Percentiles rank a stretch among this genome's conserved stretches.
phyloP scores from a whole-genome alignment of 2,888 invertebrate genomes.

The Drosophila merina region DNA sequence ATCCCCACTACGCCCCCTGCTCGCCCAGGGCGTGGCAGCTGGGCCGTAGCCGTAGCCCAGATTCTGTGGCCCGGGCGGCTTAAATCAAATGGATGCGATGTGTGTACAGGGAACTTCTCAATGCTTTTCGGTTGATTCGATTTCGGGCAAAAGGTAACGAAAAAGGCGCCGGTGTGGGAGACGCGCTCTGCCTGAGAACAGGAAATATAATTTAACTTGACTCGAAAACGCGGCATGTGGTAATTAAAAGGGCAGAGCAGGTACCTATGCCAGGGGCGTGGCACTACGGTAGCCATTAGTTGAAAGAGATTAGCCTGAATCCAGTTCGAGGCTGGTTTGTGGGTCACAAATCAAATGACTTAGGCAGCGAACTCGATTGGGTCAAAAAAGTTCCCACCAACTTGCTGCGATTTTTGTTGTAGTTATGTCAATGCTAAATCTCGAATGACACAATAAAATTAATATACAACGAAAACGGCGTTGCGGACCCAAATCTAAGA shows the following conservation, averaged over 20 bases:
- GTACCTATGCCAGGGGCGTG: slow-evolving; percentile 65
- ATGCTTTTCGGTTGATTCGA: slow-evolving; percentile 34
- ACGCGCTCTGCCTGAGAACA: slow-evolving; percentile 51
- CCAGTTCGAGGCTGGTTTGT: slow-evolving; percentile 20
- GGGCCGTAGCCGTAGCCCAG: slow-evolving; percentile 30
- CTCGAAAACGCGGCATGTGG: slow-evolving; percentile 70
- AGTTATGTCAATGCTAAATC: slow-evolving; percentile 64
- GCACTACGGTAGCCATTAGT: slow-evolving; percentile 70
- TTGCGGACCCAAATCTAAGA: slow-evolving; percentile 71
- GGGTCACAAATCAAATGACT: slow-evolving; percentile 66
- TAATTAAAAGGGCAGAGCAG: slow-evolving; percentile 78
- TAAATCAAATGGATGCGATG: slow-evolving; percentile 72
- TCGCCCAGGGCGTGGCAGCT: slow-evolving; percentile 42
- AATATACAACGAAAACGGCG: slow-evolving; percentile 67
- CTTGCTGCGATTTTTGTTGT: slow-evolving; percentile 49
- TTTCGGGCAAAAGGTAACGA: slow-evolving; percentile 2
- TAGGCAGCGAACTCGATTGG: slow-evolving; percentile 60
- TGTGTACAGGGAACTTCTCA: slow-evolving; percentile 39
- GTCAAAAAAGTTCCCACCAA: slow-evolving; percentile 61
- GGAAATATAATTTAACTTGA: slow-evolving; percentile 75
- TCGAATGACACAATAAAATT: slow-evolving; percentile 71
- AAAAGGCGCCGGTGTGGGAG: slow-evolving; percentile 59
- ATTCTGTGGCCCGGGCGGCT: slow-evolving; percentile 64
- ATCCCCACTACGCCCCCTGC: slow-evolving; percentile 6
- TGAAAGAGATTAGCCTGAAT: slow-evolving; percentile 46